phyloP scores from a whole-genome alignment of 1,140 invertebrate genomes.

The Temnothorax nylanderi region DNA sequence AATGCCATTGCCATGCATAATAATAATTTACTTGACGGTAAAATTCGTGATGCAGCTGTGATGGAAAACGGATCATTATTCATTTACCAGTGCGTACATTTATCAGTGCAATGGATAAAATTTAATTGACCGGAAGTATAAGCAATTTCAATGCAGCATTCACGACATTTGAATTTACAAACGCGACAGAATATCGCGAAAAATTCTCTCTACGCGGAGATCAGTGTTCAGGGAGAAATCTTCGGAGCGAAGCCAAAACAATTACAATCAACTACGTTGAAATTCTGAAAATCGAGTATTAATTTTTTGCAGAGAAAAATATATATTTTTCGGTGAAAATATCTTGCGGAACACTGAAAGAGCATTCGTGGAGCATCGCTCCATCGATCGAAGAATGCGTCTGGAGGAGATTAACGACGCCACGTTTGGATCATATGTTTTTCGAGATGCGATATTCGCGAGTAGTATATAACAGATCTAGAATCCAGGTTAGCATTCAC shows the following conservation, averaged over 20 bases:
- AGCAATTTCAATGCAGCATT: not conserved
- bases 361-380: not conserved
- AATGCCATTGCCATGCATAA: not conserved
- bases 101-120: not conserved
- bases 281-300: not conserved
- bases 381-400: not conserved
- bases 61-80: constrained; percentile 6
- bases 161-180: not conserved
- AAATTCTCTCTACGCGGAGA: not conserved
- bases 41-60: not conserved
- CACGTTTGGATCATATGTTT: constrained; percentile 27
- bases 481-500: constrained; percentile 49
- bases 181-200: not conserved
- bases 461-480: constrained; percentile 44
- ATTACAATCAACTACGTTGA: not conserved
- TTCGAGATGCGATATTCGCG: constrained; percentile 1
- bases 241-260: not conserved
- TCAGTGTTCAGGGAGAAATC: not conserved
- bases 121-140: not conserved
- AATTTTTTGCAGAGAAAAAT: not conserved
- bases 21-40: not conserved
- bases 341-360: not conserved
- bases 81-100: not conserved
- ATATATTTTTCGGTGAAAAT: not conserved
- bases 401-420: not conserved